A percentile compares a stretch with the other conserved stretches of the same genome.
phyloP scores from a whole-genome alignment of 92 coral and sea anemone genomes.

The Desmophyllum pertusum region DNA sequence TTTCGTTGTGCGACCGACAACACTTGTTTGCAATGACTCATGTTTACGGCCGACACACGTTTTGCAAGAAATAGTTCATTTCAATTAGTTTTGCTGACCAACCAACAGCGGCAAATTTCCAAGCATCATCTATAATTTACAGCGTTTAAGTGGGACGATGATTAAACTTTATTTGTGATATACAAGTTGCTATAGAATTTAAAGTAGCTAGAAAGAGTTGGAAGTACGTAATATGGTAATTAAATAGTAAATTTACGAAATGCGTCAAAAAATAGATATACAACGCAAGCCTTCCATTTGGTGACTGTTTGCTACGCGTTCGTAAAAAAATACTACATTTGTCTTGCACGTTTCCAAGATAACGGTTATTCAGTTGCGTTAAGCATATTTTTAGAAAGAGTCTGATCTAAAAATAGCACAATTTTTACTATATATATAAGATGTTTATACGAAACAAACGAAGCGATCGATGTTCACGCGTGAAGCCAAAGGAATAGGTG shows the following conservation, averaged over 20 bases:
- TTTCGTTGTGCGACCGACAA: neutral
- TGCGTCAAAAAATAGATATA: too few relatives aligned
- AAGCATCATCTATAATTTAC: constrained; percentile 38
- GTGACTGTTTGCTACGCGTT: neutral
- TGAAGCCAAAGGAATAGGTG: too few relatives aligned
- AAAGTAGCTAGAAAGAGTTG: neutral
- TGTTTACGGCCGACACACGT: neutral
- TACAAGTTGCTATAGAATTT: constrained; percentile 4
- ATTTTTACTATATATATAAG: too few relatives aligned
- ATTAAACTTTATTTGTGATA: neutral
- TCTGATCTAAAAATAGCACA: too few relatives aligned
- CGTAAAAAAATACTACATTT: neutral
- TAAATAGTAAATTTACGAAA: neutral
- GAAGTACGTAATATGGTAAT: neutral
- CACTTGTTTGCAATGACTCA: neutral
- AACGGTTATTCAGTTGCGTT: neutral
- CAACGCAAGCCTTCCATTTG: too few relatives aligned
- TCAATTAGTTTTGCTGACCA: constrained; percentile 4
- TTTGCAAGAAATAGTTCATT: neutral
- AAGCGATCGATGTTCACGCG: too few relatives aligned
- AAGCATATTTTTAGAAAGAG: too few relatives aligned
- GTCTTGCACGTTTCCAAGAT: neutral
- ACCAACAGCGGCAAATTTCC: neutral
- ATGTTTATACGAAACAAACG: too few relatives aligned
- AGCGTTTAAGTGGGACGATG: neutral